Conservation (phyloP, 2,797 vertebrate genomes). For the Myoxocephalus aenaeus region DNA sequence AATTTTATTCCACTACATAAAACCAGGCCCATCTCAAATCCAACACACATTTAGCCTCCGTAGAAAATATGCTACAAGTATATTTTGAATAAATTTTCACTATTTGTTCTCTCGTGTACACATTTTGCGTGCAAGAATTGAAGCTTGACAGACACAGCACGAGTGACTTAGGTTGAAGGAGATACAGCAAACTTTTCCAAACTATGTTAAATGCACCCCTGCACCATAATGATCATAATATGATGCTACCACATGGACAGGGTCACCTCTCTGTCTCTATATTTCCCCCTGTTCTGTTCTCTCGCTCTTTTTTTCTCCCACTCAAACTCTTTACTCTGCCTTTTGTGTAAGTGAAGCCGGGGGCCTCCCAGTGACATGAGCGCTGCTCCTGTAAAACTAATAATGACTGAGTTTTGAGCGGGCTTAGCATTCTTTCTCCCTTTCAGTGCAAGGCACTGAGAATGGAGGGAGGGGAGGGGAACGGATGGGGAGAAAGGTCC, state of each 20-base stretch:
- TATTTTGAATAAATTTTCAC: not conserved
- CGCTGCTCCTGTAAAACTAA: slow-evolving; percentile 81
- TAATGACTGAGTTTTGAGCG: slow-evolving; percentile 79
- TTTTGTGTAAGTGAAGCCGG: slow-evolving; percentile 73
- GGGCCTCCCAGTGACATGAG: slow-evolving; percentile 77
- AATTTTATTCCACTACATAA: slow-evolving; percentile 8
- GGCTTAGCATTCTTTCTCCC: slow-evolving; percentile 82
- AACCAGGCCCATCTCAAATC: not conserved
- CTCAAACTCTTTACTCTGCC: slow-evolving; percentile 61
- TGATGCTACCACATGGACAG: not conserved
- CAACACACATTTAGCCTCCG: not conserved
- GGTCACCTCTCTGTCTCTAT: slow-evolving; percentile 9
- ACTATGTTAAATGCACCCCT: not conserved
- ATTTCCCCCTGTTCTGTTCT: slow-evolving; percentile 14
- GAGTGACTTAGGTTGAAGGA: not conserved
- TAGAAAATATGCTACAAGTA: not conserved
- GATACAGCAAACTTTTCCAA: not conserved
- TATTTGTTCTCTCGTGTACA: not conserved
- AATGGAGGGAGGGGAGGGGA: slow-evolving; percentile 39
- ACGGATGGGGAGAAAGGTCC: slow-evolving; percentile 46
- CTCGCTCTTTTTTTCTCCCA: slow-evolving; percentile 21
- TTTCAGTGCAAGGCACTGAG: slow-evolving; percentile 69
- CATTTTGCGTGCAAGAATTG: not conserved
- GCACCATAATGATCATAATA: not conserved
- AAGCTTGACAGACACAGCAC: too few relatives aligned